Evolutionary conservation across 2,888 invertebrate species (phyloP).

Genomic region (Portevinia maculata): DNA sequence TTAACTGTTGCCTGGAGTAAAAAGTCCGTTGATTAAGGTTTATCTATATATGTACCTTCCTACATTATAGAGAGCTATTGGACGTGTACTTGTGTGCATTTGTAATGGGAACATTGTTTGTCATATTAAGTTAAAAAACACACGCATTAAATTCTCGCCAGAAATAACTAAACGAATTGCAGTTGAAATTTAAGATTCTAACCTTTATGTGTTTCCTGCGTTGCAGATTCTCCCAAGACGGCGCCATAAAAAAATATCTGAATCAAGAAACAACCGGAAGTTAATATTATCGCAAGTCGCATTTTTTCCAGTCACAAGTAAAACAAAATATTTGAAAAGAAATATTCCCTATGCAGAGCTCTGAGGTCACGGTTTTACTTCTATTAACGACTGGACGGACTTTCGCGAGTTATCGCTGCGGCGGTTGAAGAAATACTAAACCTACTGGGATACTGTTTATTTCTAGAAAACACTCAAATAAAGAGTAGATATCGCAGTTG

Average conservation of each 20-base stretch:
- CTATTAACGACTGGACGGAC: conserved; percentile 13
- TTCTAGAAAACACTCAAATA: conserved; percentile 53
- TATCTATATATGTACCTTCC: no score
- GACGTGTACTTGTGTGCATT: no score
- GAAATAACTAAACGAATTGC: no score
- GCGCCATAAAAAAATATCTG: conserved; percentile 52
- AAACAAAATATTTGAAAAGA: conserved; percentile 22
- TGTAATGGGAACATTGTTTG: no score
- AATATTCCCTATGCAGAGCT: conserved; percentile 27
- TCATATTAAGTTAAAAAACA: no score
- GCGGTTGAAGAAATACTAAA: conserved; percentile 65
- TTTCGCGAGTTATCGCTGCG: conserved; percentile 57
- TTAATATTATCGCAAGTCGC: conserved; percentile 64
- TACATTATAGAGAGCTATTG: no score
- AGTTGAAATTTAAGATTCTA: conserved; percentile 6
- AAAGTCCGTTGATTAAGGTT: no score
- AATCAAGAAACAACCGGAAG: conserved; percentile 62
- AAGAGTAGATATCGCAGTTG: conserved; percentile 37
- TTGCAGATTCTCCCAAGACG: conserved; percentile 40
- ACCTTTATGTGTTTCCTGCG: conserved; percentile 52
- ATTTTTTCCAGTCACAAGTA: conserved; percentile 39
- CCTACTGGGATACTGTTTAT: conserved; percentile 45
- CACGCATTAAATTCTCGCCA: no score
- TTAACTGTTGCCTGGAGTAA: no score
- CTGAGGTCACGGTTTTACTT: conserved; percentile 21